Percentiles rank a stretch among this genome's conserved stretches.
These are phyloP conservation scores for Rafetus swinhoei DNA, from an alignment of 2,113 vertebrate species.

Conservation along the genomic window DNA sequence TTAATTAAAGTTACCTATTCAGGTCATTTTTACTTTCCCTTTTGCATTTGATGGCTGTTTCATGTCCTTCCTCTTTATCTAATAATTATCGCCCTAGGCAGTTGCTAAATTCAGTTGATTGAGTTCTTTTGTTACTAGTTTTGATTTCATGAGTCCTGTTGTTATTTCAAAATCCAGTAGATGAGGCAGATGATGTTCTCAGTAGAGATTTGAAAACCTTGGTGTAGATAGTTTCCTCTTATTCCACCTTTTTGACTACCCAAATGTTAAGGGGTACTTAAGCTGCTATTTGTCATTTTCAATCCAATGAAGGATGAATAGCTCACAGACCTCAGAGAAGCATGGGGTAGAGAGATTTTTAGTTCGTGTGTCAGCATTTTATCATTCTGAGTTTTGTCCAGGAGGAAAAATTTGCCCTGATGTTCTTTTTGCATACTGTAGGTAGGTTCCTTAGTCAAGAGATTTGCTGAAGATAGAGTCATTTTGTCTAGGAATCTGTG, in stretches of 20 bases:
- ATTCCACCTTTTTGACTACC: background rate
- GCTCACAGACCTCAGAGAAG: conserved; percentile 11
- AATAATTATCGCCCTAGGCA: conserved; percentile 55
- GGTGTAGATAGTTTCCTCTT: background rate
- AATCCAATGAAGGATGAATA: conserved; percentile 21
- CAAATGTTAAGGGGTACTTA: conserved; percentile 8
- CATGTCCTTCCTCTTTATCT: conserved; percentile 31
- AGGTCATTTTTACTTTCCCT: conserved; percentile 16
- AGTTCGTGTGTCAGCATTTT: conserved; percentile 28
- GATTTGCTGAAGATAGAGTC: conserved; percentile 43
- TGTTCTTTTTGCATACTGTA: conserved; percentile 29
- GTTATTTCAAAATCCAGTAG: conserved; percentile 57
- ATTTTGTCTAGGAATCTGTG: conserved; percentile 2
- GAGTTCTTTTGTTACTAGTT: conserved; percentile 42
- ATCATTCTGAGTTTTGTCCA: conserved; percentile 39
- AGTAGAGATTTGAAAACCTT: background rate
- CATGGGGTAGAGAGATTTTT: background rate
- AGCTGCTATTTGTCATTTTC: conserved; percentile 8
- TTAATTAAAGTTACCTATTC: conserved; percentile 31
- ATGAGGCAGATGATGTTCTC: background rate
- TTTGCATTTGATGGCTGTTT: conserved; percentile 46
- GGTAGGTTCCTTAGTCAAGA: conserved; percentile 60
- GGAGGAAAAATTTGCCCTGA: conserved; percentile 27
- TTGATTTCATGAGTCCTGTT: conserved; percentile 35
- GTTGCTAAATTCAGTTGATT: conserved; percentile 33